Conservation (phyloP, 2,113 vertebrate species). For the Dicrurus megarhynchus region DNA sequence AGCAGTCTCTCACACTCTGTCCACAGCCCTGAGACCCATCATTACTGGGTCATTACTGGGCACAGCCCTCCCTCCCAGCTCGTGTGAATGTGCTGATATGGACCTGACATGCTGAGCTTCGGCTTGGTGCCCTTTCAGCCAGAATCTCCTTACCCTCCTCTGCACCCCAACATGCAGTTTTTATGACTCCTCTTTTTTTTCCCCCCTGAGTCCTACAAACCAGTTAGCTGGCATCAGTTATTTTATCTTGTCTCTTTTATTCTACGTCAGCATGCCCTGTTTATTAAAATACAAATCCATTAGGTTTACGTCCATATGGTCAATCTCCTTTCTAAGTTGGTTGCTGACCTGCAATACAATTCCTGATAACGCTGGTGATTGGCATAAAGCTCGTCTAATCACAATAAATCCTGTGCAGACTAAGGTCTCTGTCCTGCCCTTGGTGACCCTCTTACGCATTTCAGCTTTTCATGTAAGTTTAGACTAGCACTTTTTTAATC, state of each 20-base stretch:
- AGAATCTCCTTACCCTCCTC: neutral
- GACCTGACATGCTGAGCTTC: neutral
- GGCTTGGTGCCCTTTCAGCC: neutral
- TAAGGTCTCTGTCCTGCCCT: conserved; percentile 6
- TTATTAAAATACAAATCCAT: conserved; percentile 67
- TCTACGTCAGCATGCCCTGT: conserved; percentile 50
- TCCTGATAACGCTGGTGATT: conserved; percentile 44
- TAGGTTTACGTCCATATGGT: conserved; percentile 49
- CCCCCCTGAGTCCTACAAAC: neutral
- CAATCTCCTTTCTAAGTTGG: conserved; percentile 61
- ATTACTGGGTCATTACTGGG: too few relatives aligned
- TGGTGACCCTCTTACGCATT: neutral
- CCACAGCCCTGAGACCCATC: neutral
- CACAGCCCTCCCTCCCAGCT: rapidly evolving
- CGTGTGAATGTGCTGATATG: neutral
- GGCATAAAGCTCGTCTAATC: conserved; percentile 49
- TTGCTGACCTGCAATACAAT: conserved; percentile 42
- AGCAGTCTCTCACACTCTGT: rapidly evolving
- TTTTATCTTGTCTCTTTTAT: conserved; percentile 38
- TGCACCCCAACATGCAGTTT: neutral
- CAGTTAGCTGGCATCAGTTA: neutral
- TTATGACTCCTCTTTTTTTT: neutral
- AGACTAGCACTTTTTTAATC: neutral
- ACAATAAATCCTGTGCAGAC: conserved; percentile 54
- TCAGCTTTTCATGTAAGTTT: conserved; percentile 40